Evolutionary conservation across 2,888 invertebrate species (phyloP).

Genomic region (Pollenia amentaria): DNA sequence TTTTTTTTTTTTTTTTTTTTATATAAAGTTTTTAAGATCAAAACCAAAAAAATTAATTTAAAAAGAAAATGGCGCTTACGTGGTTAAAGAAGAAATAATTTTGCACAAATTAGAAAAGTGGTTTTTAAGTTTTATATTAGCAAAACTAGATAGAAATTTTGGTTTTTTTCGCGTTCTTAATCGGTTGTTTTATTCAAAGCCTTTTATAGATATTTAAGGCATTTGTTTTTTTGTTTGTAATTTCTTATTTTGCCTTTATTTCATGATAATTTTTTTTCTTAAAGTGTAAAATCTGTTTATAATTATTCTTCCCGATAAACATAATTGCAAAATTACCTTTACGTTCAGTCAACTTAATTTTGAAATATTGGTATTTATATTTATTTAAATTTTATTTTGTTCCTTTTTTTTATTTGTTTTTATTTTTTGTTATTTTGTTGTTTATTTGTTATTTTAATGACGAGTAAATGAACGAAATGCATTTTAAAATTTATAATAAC

Average conservation of each 20-base stretch:
- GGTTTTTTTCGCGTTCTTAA: too few species aligned
- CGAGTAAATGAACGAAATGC: conserved; percentile 19
- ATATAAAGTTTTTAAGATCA: too few species aligned
- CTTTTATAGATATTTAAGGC: too few species aligned
- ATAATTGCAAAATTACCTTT: conserved; percentile 36
- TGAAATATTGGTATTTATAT: neutral
- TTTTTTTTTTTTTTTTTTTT: too few species aligned
- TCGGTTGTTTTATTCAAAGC: too few species aligned
- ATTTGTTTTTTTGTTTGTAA: too few species aligned
- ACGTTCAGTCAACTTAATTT: conserved; percentile 49
- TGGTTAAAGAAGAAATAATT: too few species aligned
- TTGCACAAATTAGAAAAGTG: too few species aligned
- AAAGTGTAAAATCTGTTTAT: neutral
- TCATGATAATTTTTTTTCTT: neutral
- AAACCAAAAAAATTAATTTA: too few species aligned
- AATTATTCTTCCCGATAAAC: neutral
- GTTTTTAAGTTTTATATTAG: too few species aligned
- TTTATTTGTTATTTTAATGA: conserved; percentile 41
- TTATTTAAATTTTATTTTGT: neutral
- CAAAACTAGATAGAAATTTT: too few species aligned
- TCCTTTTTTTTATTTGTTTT: conserved; percentile 37
- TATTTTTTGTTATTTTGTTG: conserved; percentile 27
- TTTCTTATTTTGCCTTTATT: neutral
- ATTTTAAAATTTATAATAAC: conserved; percentile 32
- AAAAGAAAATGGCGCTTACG: too few species aligned